Percentiles rank a stretch among this genome's conserved stretches.
These are phyloP conservation scores for Micrasema minimum DNA, from an alignment of 1,140 invertebrate genomes.

Conservation along the genomic window DNA sequence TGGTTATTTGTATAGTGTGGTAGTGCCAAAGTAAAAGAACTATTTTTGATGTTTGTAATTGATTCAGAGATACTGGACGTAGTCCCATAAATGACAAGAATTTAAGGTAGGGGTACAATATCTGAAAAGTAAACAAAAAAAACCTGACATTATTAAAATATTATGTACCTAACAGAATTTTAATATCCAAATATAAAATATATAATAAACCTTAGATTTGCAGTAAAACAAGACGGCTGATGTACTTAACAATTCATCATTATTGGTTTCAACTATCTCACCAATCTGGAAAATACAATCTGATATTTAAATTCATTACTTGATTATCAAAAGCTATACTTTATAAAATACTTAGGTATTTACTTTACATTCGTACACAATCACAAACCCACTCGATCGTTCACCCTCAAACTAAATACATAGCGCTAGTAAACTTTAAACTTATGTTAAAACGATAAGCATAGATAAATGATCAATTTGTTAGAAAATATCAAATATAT, in stretches of 20 bases:
- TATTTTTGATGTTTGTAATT: constrained; percentile 68
- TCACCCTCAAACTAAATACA: too few relatives aligned
- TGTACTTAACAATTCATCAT: constrained; percentile 75
- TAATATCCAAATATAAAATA: neutral
- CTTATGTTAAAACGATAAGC: too few relatives aligned
- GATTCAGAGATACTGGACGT: constrained; percentile 73
- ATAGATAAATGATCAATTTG: too few relatives aligned
- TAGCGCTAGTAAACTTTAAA: too few relatives aligned
- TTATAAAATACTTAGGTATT: too few relatives aligned
- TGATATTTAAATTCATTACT: too few relatives aligned
- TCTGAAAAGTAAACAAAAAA: constrained; percentile 60
- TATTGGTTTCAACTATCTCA: constrained; percentile 73
- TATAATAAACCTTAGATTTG: constrained; percentile 76
- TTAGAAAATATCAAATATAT: too few relatives aligned
- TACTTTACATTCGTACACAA: too few relatives aligned
- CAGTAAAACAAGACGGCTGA: constrained; percentile 81
- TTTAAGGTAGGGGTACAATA: constrained; percentile 78
- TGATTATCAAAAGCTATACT: too few relatives aligned
- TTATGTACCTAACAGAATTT: neutral
- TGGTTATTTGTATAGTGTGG: constrained; percentile 74
- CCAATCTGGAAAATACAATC: constrained; percentile 66
- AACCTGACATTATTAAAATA: neutral
- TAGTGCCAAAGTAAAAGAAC: constrained; percentile 72
- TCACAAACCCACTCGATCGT: too few relatives aligned
- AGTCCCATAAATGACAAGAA: constrained; percentile 79